Conservation (phyloP, 2,797 vertebrate species). For the Pagetopsis macropterus region DNA sequence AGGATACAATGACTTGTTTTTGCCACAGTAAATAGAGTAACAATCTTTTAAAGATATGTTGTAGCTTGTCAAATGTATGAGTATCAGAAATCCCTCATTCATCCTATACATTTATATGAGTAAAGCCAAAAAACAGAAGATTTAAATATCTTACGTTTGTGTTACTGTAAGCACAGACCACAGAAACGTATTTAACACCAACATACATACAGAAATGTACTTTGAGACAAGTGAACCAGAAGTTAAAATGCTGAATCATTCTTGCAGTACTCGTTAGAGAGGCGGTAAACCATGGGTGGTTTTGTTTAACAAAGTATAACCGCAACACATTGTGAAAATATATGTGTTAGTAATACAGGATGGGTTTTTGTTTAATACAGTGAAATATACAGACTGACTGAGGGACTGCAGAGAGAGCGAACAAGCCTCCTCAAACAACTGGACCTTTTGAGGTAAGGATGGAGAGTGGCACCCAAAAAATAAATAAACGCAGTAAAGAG, state of each 20-base stretch:
- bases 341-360: conserved; percentile 6
- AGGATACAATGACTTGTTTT: not conserved
- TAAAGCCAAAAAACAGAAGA: too few species aligned
- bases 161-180: too few species aligned
- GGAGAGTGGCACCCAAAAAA: not conserved
- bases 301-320: not conserved
- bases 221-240: too few species aligned
- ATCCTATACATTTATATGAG: too few species aligned
- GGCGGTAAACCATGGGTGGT: not conserved
- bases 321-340: not conserved
- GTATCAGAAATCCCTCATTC: too few species aligned
- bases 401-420: conserved; percentile 90
- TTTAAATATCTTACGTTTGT: too few species aligned
- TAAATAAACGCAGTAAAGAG: not conserved
- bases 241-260: too few species aligned
- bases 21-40: not conserved
- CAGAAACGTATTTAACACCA: too few species aligned
- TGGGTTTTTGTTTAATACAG: conserved; percentile 69
- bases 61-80: too few species aligned
- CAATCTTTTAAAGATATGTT: too few species aligned
- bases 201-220: too few species aligned
- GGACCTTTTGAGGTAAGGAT: conserved; percentile 89
- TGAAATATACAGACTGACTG: conserved; percentile 91
- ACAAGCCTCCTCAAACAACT: conserved; percentile 90
- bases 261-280: not conserved